Percentiles rank a stretch among this genome's conserved stretches.
Evolutionary conservation across 2,797 vertebrate genomes (phyloP).

Genomic region (Argentina silus): DNA sequence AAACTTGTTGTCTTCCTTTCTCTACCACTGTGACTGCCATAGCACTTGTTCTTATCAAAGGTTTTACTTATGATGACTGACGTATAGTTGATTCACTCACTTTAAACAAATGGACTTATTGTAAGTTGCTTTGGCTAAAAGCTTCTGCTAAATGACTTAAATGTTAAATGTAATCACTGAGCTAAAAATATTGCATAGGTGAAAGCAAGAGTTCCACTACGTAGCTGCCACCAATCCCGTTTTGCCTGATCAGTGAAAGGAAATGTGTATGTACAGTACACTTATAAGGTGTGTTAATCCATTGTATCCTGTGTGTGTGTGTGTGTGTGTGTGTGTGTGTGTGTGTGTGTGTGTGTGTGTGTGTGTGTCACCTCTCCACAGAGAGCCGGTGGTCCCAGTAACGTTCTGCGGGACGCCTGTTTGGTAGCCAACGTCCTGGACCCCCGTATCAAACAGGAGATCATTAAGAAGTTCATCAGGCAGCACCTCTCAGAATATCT

Average conservation of each 20-base stretch:
- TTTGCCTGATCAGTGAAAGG: background rate
- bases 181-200: too few relatives aligned
- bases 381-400: conserved; percentile 94
- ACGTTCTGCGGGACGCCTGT: conserved; percentile 94
- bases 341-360: background rate
- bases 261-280: background rate
- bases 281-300: conserved; percentile 20
- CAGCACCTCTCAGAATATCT: conserved; percentile 97
- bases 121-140: too few relatives aligned
- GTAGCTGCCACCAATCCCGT: background rate
- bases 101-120: too few relatives aligned
- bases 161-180: too few relatives aligned
- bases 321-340: background rate
- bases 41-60: too few relatives aligned
- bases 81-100: too few relatives aligned
- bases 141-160: too few relatives aligned
- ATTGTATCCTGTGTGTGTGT: too few relatives aligned
- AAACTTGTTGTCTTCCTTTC: too few relatives aligned
- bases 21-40: too few relatives aligned
- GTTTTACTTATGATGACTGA: too few relatives aligned
- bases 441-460: conserved; percentile 95
- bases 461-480: conserved; percentile 98
- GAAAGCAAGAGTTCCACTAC: too few relatives aligned
- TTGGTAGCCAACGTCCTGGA: conserved; percentile 96
- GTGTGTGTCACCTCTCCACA: conserved; percentile 47